Evolutionary conservation across 2,113 vertebrate genomes (phyloP).

Genomic region (Crotalus viridis): DNA sequence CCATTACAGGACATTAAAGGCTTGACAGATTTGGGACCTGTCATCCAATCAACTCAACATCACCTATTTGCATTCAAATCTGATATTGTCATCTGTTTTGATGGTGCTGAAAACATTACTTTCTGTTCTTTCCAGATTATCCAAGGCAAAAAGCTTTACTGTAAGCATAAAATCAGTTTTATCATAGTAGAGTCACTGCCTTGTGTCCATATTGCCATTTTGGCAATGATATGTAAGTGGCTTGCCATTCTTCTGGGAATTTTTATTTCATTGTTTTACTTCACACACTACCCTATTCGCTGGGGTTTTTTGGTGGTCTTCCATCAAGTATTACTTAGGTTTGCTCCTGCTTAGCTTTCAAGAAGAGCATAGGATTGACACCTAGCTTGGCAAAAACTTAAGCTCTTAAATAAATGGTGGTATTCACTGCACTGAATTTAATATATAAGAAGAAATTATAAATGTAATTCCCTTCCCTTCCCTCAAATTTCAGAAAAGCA

Average conservation of each 20-base stretch:
- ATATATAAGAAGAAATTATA: background rate
- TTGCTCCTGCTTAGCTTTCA: background rate
- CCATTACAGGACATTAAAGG: background rate
- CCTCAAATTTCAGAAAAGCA: background rate
- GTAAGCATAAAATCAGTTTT: background rate
- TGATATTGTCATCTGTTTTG: constrained; percentile 2
- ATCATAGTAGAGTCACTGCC: background rate
- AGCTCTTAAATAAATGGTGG: background rate
- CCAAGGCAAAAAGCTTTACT: background rate
- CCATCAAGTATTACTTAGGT: background rate
- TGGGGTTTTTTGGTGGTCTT: background rate
- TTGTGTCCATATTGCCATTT: background rate
- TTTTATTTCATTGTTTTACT: background rate
- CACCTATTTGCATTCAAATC: constrained; percentile 5
- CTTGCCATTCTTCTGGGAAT: background rate
- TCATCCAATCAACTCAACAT: constrained; percentile 12
- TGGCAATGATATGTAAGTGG: background rate
- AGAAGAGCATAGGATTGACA: background rate
- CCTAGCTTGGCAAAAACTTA: background rate
- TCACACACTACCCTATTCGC: background rate
- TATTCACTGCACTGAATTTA: background rate
- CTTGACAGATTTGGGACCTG: constrained; percentile 33
- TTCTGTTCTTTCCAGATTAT: background rate
- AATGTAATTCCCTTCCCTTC: background rate
- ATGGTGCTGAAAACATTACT: background rate